A percentile compares a stretch with the other conserved stretches of the same genome.
phyloP scores from a whole-genome alignment of 2,797 vertebrate genomes.

The Acanthurus leucopareius region DNA sequence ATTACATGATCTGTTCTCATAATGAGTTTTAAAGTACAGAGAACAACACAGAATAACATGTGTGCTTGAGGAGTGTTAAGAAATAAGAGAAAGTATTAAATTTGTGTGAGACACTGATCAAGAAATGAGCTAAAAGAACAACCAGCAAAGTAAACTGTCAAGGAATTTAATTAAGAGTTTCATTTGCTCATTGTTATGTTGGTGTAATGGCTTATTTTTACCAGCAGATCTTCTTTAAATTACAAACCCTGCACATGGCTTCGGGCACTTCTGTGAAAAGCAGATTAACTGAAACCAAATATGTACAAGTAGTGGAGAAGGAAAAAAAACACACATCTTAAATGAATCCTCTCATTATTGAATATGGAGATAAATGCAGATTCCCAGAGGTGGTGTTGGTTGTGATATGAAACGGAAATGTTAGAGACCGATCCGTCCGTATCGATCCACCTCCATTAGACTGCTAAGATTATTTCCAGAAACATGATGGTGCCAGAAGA shows the following conservation, averaged over 20 bases:
- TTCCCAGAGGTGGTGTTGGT: slow-evolving; percentile 76
- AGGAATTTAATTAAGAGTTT: slow-evolving; percentile 59
- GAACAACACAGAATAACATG: not conserved
- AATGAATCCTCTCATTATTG: slow-evolving; percentile 63
- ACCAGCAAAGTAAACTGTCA: slow-evolving; percentile 10
- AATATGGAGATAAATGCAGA: slow-evolving; percentile 64
- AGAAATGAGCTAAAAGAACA: slow-evolving; percentile 29
- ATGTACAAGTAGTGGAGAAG: slow-evolving; percentile 42
- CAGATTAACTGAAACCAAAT: slow-evolving; percentile 76
- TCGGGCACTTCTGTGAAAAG: slow-evolving; percentile 49
- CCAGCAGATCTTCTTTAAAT: slow-evolving; percentile 50
- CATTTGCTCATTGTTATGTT: slow-evolving; percentile 53
- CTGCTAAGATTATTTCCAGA: slow-evolving; percentile 77
- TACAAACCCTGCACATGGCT: slow-evolving; percentile 43
- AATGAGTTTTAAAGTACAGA: not conserved
- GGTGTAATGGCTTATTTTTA: slow-evolving; percentile 65
- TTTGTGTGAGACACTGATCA: slow-evolving; percentile 31
- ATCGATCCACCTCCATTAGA: slow-evolving; percentile 82
- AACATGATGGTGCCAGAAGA: slow-evolving; percentile 60
- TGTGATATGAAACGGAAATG: slow-evolving; percentile 79
- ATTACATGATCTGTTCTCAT: not conserved
- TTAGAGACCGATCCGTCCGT: slow-evolving; percentile 66
- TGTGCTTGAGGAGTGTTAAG: slow-evolving; percentile 6
- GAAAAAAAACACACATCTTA: slow-evolving; percentile 39
- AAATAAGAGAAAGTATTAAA: not conserved